Conservation (phyloP, 2,888 invertebrate species). For the Andrena praecox region DNA sequence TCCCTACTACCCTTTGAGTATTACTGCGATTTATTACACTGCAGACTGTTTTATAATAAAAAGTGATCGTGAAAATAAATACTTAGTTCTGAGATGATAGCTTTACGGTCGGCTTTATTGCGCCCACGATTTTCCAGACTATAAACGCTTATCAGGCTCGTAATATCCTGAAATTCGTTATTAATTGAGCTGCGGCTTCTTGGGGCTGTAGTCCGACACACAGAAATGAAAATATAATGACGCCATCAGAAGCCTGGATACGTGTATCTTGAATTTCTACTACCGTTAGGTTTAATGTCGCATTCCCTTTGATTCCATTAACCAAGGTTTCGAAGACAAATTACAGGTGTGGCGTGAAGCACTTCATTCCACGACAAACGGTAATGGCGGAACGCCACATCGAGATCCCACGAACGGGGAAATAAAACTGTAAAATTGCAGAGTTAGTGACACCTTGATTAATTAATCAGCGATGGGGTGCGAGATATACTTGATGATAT, state of each 20-base stretch:
- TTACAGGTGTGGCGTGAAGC: conserved; percentile 28
- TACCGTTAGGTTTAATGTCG: conserved; percentile 23
- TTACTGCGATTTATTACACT: conserved; percentile 9
- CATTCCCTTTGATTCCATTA: conserved; percentile 53
- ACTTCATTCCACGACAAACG: conserved; percentile 31
- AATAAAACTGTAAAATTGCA: no score
- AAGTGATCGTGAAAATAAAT: conserved; percentile 18
- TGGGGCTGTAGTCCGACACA: not conserved
- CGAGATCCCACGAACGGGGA: not conserved
- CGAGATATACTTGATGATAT: no score
- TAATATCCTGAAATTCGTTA: conserved; percentile 1
- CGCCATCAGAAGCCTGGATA: conserved; percentile 19
- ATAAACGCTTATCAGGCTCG: conserved; percentile 18
- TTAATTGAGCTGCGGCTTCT: conserved; percentile 1
- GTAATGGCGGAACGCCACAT: not conserved
- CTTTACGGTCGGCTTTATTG: conserved; percentile 7
- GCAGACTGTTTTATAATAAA: not conserved
- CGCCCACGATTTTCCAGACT: not conserved
- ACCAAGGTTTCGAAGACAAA: conserved; percentile 20
- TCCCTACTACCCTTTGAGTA: not conserved
- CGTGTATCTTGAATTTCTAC: conserved; percentile 48
- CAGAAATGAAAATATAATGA: conserved; percentile 55
- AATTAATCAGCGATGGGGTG: no score
- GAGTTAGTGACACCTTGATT: no score
- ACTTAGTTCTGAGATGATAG: not conserved